phyloP scores from a whole-genome alignment of 2,113 vertebrate species.

The Myrmophylax atrothorax region DNA sequence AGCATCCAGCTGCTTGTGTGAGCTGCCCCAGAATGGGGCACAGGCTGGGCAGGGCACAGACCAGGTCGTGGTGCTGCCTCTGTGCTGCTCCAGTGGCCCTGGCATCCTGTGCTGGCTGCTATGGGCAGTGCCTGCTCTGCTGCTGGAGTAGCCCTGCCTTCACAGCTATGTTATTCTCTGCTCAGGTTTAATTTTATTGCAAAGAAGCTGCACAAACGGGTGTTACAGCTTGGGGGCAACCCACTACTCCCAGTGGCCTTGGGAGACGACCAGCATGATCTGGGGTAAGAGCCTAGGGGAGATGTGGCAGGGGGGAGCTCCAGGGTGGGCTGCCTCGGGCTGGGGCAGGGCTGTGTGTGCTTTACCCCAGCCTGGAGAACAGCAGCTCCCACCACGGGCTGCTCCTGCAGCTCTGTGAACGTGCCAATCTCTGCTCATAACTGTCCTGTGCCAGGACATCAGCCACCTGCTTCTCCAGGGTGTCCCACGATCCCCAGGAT shows the following conservation, averaged over 20 bases:
- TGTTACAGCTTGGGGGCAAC: slow-evolving; percentile 86
- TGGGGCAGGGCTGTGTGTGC: background rate
- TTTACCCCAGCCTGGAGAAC: background rate
- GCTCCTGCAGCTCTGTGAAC: background rate
- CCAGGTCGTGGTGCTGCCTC: background rate
- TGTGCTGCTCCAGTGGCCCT: background rate
- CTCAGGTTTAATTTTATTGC: slow-evolving; percentile 95
- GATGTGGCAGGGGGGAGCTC: background rate
- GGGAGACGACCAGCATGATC: slow-evolving; percentile 93
- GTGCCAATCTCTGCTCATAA: background rate
- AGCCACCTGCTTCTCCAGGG: background rate
- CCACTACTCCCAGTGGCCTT: slow-evolving; percentile 81
- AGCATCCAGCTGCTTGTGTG: background rate
- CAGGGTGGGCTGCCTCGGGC: background rate
- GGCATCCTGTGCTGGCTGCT: background rate
- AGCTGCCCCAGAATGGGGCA: background rate
- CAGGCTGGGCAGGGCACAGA: background rate
- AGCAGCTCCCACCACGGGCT: background rate
- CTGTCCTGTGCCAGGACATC: background rate
- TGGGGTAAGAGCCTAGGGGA: slow-evolving; percentile 81
- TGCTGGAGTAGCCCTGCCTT: background rate
- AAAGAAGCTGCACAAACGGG: slow-evolving; percentile 92
- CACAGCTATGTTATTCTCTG: background rate
- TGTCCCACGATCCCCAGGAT: background rate
- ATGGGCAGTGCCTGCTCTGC: background rate